Base-by-base conservation (phyloP, 2,888 invertebrate genomes). In the Hydraecia micacea region DNA sequence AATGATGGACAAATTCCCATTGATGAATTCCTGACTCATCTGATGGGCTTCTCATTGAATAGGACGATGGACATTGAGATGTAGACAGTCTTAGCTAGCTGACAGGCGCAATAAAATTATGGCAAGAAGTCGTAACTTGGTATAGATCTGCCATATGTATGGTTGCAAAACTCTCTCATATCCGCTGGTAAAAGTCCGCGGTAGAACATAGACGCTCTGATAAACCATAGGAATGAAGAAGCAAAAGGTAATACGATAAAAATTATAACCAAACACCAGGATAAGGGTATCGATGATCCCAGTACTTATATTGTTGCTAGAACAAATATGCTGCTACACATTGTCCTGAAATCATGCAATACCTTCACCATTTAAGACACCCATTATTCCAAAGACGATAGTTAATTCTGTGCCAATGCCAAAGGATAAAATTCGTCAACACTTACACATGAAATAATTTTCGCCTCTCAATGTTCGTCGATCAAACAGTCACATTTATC, bases 1-100 rank as follows among this genome's bases (percentile, higher is more conserved):
- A 58, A 71, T 70, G 70, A 86, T 86, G 42, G 36, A 82, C 82
- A 49, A 83, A 83, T 86, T 75, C 42, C 42, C 42, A 83, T 83
- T 86, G 83, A 86, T 83, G 83, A 86, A 83, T 83, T 76, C 86
- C 86, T 72, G 62, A 83, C 83, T 77, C 83, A 82, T 82, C 70
- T 86, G 83, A 86, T 76, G 66, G 62, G 52, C 52, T 42, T 18
- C 52, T 75, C 42, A 62, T 70, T 82, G 76, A 86, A 82, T 82
- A 75, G 86, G 25, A 28, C 62, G 18, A 58, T 63, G 8, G 76
- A 82, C 82, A 83, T 86, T 86, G 82, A 82, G 76, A 86, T 82
- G 82, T 82, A 42, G 86, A 66, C 49, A 63, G 60, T 42, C 65
- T 86, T 28, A 75, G 70, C 39, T 49, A 39, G 36, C 15, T 55